Conservation (phyloP, 2,113 vertebrate species). For the Nothobranchius kuhntae region DNA sequence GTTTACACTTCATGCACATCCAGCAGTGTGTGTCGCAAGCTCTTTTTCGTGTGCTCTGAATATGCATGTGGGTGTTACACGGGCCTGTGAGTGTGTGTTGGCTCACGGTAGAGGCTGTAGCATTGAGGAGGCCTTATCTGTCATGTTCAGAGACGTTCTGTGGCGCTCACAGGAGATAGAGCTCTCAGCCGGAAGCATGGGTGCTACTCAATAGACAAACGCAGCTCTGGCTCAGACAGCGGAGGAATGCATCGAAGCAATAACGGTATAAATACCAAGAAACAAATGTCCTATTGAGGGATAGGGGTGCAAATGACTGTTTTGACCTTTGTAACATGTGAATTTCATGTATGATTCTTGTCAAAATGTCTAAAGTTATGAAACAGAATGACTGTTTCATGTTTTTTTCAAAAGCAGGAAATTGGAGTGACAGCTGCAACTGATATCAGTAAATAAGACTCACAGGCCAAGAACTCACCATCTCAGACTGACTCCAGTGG, state of each 20-base stretch:
- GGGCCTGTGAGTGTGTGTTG: constrained; percentile 10
- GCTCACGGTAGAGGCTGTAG: constrained; percentile 44
- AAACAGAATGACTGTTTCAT: no score
- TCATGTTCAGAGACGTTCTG: constrained; percentile 63
- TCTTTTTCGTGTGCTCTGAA: constrained; percentile 23
- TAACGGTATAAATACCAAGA: constrained; percentile 41
- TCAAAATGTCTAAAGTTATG: not conserved
- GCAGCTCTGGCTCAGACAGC: constrained; percentile 49
- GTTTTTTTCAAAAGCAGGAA: not conserved
- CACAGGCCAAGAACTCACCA: no score
- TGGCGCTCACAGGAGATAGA: constrained; percentile 63
- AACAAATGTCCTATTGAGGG: constrained; percentile 38
- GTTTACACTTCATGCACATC: constrained; percentile 27
- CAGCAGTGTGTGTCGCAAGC: constrained; percentile 34
- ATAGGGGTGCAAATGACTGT: constrained; percentile 11
- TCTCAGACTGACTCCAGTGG: not conserved
- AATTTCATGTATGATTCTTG: constrained; percentile 11
- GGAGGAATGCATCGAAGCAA: constrained; percentile 35
- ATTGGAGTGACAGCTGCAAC: not conserved
- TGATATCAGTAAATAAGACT: not conserved
- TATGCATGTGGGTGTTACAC: constrained; percentile 34
- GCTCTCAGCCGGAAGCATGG: constrained; percentile 58
- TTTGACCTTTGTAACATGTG: constrained; percentile 7
- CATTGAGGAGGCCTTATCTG: constrained; percentile 71
- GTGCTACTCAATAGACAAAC: constrained; percentile 59